A percentile compares a stretch with the other conserved stretches of the same genome.
These are phyloP conservation scores for Drosophila affinis DNA, from an alignment of 2,888 invertebrate genomes.

Conservation along the genomic window DNA sequence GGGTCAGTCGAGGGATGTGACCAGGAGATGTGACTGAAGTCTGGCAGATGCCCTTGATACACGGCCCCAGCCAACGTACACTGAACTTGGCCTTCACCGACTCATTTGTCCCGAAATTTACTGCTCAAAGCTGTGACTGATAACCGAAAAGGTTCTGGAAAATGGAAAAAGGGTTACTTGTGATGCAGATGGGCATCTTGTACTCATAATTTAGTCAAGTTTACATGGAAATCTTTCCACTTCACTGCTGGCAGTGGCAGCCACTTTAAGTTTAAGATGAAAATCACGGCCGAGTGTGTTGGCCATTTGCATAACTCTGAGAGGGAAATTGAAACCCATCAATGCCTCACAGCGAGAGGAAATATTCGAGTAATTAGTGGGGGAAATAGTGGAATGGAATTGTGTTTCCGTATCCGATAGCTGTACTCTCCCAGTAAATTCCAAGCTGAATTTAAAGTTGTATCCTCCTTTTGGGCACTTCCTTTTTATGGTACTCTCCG, in stretches of 20 bases:
- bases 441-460: background rate
- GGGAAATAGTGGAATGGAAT: too few relatives aligned
- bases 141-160: conserved; percentile 48
- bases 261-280: conserved; percentile 18
- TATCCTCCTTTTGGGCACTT: conserved; percentile 3
- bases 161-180: conserved; percentile 37
- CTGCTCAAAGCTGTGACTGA: conserved; percentile 64
- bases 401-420: background rate
- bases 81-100: conserved; percentile 72
- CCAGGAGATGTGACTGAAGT: conserved; percentile 33
- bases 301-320: conserved; percentile 28
- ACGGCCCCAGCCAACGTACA: conserved; percentile 18
- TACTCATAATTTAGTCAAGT: conserved; percentile 58
- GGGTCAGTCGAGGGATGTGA: conserved; percentile 75
- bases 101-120: conserved; percentile 67
- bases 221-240: conserved; percentile 50
- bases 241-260: background rate
- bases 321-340: background rate
- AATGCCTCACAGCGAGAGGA: background rate
- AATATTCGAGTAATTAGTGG: background rate
- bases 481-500: conserved; percentile 26
- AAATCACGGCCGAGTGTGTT: conserved; percentile 17
- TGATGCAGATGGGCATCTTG: conserved; percentile 54
- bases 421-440: background rate
- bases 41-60: conserved; percentile 63